These are phyloP conservation scores for Thereva unica DNA, from an alignment of 2,888 invertebrate genomes.

Conservation along the genomic window DNA sequence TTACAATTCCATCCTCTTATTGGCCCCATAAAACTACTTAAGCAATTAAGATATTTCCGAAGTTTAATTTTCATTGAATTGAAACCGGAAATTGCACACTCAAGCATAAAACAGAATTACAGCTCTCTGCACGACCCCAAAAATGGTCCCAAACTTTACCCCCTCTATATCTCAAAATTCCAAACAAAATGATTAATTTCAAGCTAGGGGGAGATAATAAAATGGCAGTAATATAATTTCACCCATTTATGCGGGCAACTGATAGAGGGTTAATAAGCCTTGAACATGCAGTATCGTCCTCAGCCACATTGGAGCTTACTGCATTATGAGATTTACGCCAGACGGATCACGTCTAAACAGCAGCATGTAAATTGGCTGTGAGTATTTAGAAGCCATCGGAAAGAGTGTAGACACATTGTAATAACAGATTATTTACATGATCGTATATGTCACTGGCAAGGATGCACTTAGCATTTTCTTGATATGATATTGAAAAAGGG, in stretches of 20 bases:
- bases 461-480: too few relatives aligned
- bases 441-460: too few relatives aligned
- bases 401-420: too few relatives aligned
- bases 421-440: too few relatives aligned
- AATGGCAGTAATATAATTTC: slow-evolving; percentile 30
- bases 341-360: too few relatives aligned
- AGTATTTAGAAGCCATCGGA: too few relatives aligned
- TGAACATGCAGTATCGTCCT: background rate
- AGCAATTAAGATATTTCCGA: slow-evolving; percentile 23
- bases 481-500: too few relatives aligned
- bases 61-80: slow-evolving; percentile 20
- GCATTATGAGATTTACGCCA: too few relatives aligned
- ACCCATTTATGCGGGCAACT: slow-evolving; percentile 8
- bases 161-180: slow-evolving; percentile 29
- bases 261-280: slow-evolving; percentile 28
- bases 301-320: too few relatives aligned
- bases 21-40: slow-evolving; percentile 21
- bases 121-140: slow-evolving; percentile 23
- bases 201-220: slow-evolving; percentile 29
- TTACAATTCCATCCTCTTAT: slow-evolving; percentile 6
- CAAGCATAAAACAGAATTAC: slow-evolving; percentile 31
- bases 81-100: slow-evolving; percentile 31
- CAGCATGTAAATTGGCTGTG: too few relatives aligned
- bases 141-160: slow-evolving; percentile 13
- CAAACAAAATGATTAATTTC: slow-evolving; percentile 29